Evolutionary conservation across 1,140 invertebrate genomes (phyloP).

Genomic region (Drosophila sucinea): DNA sequence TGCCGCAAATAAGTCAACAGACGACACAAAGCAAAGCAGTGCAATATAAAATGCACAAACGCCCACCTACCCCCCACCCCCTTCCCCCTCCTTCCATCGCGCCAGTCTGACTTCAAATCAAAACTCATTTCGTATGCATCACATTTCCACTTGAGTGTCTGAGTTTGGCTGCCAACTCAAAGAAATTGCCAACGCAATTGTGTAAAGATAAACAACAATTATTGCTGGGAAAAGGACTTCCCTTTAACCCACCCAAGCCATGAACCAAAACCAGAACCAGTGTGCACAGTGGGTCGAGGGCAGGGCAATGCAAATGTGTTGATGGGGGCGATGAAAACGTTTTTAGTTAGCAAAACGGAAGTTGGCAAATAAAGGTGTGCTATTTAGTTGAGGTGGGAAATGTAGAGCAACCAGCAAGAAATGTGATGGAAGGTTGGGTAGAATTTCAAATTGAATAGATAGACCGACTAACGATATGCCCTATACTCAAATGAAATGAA

Average conservation of each 20-base stretch:
- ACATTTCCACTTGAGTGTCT: slow-evolving; percentile 67
- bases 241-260: background rate
- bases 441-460: slow-evolving; percentile 8
- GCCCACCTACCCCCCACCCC: slow-evolving; percentile 21
- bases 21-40: slow-evolving; percentile 35
- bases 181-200: slow-evolving; percentile 80
- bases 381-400: slow-evolving; percentile 25
- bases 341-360: slow-evolving; percentile 50
- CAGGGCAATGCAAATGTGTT: slow-evolving; percentile 65
- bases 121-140: slow-evolving; percentile 81
- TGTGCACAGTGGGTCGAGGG: slow-evolving; percentile 41
- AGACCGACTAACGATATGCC: slow-evolving; percentile 13
- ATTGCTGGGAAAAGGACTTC: slow-evolving; percentile 52
- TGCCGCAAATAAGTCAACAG: slow-evolving; percentile 75
- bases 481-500: background rate
- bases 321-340: slow-evolving; percentile 61
- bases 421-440: slow-evolving; percentile 14
- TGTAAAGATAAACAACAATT: slow-evolving; percentile 82
- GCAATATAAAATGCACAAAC: slow-evolving; percentile 80
- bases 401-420: slow-evolving; percentile 20
- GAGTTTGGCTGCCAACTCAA: slow-evolving; percentile 46
- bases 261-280: background rate
- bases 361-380: slow-evolving; percentile 66
- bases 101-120: slow-evolving; percentile 61
- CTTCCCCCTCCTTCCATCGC: slow-evolving; percentile 15